phyloP scores from a whole-genome alignment of 2,797 vertebrate genomes.

The Syncerus caffer region DNA sequence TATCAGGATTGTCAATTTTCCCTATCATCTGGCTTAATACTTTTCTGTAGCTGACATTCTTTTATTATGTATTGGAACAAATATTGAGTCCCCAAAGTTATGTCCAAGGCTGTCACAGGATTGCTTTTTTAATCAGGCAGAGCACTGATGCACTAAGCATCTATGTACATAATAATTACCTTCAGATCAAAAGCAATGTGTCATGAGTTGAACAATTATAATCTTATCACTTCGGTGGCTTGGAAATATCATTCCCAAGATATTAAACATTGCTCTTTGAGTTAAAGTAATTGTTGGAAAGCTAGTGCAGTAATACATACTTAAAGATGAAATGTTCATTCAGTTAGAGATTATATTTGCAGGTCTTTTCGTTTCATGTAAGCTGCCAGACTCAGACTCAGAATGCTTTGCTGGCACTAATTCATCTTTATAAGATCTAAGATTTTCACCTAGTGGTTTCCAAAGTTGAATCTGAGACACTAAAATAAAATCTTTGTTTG shows the following conservation, averaged over 20 bases:
- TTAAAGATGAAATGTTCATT: neutral
- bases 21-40: neutral
- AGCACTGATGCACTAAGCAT: neutral
- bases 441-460: neutral
- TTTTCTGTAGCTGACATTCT: neutral
- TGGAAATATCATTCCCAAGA: neutral
- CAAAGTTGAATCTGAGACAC: neutral
- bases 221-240: conserved; percentile 42
- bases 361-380: conserved; percentile 42
- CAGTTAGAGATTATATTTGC: neutral
- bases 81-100: neutral
- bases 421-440: conserved; percentile 8
- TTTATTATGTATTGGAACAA: conserved; percentile 16
- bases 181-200: conserved; percentile 11
- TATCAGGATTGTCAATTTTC: neutral
- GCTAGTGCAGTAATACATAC: neutral
- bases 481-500: conserved; percentile 50
- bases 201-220: neutral
- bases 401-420: conserved; percentile 39
- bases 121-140: neutral
- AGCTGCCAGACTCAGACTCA: neutral
- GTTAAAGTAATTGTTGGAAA: conserved; percentile 46
- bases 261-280: conserved; percentile 38
- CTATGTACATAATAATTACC: neutral
- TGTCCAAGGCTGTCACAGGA: neutral